A percentile compares a stretch with the other conserved stretches of the same genome.
Conservation (phyloP, 2,797 vertebrate species). For the Parauchenoglanis ngamensis region DNA sequence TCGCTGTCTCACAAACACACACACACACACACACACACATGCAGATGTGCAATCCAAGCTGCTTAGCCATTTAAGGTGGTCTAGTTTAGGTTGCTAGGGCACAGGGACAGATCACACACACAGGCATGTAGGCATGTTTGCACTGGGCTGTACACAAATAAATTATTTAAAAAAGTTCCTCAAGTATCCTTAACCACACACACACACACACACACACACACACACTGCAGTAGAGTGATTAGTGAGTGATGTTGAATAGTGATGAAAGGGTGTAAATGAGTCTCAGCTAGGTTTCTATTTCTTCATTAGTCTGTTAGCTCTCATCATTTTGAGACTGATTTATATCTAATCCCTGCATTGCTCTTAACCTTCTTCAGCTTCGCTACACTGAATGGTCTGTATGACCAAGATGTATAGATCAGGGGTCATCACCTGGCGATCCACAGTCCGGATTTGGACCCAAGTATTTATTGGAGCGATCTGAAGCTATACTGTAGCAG, state of each 20-base stretch:
- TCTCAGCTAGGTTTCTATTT: conserved; percentile 19
- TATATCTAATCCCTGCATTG: neutral
- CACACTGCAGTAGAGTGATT: neutral
- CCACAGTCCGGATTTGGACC: too few species aligned
- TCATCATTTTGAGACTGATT: neutral
- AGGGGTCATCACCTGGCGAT: neutral
- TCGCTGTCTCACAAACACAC: neutral
- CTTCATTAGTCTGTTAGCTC: conserved; percentile 14
- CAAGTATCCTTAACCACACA: conserved; percentile 5
- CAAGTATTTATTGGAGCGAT: too few species aligned
- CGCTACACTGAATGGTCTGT: neutral
- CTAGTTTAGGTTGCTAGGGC: neutral
- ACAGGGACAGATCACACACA: neutral
- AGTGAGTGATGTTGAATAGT: conserved; percentile 1
- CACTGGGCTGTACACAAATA: neutral
- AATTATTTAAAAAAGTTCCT: conserved; percentile 9
- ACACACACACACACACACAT: conserved; percentile 12
- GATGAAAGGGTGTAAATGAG: conserved; percentile 32
- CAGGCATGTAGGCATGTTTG: neutral
- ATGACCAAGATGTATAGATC: neutral
- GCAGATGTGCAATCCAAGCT: conserved; percentile 10
- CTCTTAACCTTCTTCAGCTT: neutral
- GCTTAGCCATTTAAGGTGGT: neutral
- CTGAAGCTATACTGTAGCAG: too few species aligned
- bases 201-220: conserved; percentile 9